phyloP scores from a whole-genome alignment of 2,797 vertebrate species.

The Rhinella marina region DNA sequence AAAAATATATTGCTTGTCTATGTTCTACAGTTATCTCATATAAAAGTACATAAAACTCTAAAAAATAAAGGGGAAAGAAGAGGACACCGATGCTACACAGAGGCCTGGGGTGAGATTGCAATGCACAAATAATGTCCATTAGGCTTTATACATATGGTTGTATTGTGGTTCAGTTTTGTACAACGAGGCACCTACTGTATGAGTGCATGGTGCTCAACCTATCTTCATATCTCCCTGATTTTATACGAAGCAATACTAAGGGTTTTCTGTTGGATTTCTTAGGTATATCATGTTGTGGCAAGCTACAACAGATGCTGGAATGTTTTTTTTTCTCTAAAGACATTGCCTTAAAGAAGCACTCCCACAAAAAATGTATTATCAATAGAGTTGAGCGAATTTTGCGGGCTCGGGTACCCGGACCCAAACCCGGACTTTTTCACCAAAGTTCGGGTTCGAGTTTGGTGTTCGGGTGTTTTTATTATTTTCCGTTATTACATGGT shows the following conservation, averaged over 20 bases:
- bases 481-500: no score
- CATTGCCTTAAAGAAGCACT: no score
- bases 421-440: no score
- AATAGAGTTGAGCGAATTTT: no score
- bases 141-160: background rate
- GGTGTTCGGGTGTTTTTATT: no score
- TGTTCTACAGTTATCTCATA: constrained; percentile 44
- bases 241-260: background rate
- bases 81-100: background rate
- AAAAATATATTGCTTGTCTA: constrained; percentile 57
- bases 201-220: background rate
- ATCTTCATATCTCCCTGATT: background rate
- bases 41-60: constrained; percentile 47
- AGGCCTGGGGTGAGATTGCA: background rate
- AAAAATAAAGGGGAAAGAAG: constrained; percentile 34
- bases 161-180: background rate
- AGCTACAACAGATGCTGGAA: no score
- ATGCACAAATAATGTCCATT: background rate
- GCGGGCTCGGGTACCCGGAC: no score
- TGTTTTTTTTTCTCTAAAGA: no score
- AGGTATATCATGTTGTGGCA: no score
- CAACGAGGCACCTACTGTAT: background rate
- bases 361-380: no score
- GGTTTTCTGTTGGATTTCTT: no score
- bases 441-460: no score